Conservation (phyloP, 2,113 vertebrate genomes). For the Engraulis encrasicolus region DNA sequence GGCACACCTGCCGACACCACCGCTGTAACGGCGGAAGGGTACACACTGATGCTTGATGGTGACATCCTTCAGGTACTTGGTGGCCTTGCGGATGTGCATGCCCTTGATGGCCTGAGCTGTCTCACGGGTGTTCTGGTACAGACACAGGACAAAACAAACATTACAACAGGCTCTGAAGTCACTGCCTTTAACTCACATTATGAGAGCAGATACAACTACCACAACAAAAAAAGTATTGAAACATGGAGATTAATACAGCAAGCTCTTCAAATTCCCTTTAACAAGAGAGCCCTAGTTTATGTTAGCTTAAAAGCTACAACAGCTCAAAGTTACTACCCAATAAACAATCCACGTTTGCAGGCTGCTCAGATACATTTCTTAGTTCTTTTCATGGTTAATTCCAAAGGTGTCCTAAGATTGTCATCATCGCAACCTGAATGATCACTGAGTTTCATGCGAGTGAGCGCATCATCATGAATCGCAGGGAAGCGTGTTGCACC, state of each 20-base stretch:
- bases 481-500: too few species aligned
- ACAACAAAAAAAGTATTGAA: too few species aligned
- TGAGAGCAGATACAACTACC: too few species aligned
- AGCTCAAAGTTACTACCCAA: too few species aligned
- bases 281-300: too few species aligned
- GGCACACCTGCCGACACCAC: conserved; percentile 92
- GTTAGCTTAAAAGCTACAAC: too few species aligned
- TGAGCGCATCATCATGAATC: too few species aligned
- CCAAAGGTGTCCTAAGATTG: conserved; percentile 71
- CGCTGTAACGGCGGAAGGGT: conserved; percentile 96
- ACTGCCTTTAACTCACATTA: too few species aligned
- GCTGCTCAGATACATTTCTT: conserved; percentile 47
- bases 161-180: neutral
- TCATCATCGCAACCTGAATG: conserved; percentile 58
- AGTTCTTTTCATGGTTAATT: conserved; percentile 53
- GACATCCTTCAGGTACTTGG: conserved; percentile 92
- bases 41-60: conserved; percentile 93
- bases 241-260: too few species aligned
- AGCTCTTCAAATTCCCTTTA: too few species aligned
- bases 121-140: conserved; percentile 93
- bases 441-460: too few species aligned
- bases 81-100: conserved; percentile 98
- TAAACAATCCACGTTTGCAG: neutral
- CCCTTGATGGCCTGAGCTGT: conserved; percentile 98
- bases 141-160: neutral